Evolutionary conservation across 2,888 invertebrate genomes (phyloP).

Genomic region (Acleris emargana): DNA sequence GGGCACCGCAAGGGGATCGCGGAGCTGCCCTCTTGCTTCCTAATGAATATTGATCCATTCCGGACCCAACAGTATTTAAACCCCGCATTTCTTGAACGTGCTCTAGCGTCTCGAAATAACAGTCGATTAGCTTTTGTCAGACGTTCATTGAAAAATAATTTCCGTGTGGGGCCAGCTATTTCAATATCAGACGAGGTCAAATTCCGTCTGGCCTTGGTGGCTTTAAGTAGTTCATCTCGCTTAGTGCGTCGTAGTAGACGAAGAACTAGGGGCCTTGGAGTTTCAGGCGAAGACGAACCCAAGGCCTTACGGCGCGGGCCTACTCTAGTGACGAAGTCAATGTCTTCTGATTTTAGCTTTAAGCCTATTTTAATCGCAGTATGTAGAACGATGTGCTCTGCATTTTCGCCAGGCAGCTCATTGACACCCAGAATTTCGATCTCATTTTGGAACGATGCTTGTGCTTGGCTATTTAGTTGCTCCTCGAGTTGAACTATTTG

Average conservation of each 20-base stretch:
- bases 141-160: background rate
- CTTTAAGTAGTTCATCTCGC: background rate
- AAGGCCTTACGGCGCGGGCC: background rate
- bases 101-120: background rate
- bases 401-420: too few relatives aligned
- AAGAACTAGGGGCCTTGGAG: background rate
- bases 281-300: background rate
- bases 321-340: background rate
- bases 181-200: background rate
- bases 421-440: background rate
- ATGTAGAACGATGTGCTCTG: background rate
- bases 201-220: background rate
- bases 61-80: background rate
- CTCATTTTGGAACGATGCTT: background rate
- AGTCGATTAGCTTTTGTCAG: background rate
- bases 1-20: background rate
- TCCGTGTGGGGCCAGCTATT: background rate
- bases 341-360: background rate
- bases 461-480: background rate
- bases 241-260: background rate
- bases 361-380: background rate
- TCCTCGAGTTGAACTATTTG: background rate
- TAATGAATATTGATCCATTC: background rate
- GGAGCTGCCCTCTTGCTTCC: background rate
- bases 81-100: background rate